Evolutionary conservation across 2,888 invertebrate genomes (phyloP).

Genomic region (Trichogramma dendrolimi): DNA sequence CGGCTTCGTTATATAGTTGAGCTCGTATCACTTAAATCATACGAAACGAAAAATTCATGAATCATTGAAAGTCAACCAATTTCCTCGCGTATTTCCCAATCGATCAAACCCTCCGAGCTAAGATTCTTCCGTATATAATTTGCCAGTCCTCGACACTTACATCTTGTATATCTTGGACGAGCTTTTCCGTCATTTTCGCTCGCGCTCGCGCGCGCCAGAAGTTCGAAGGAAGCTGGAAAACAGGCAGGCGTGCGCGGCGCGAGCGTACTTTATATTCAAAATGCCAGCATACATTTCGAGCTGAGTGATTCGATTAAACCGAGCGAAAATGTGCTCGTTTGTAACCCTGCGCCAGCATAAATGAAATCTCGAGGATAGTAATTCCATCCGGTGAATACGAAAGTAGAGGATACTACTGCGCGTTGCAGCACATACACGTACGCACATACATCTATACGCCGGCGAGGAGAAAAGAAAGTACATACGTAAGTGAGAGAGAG

Average conservation of each 20-base stretch:
- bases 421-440: slow-evolving; percentile 12
- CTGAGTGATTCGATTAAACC: slow-evolving; percentile 49
- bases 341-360: slow-evolving; percentile 45
- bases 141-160: no score
- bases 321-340: slow-evolving; percentile 51
- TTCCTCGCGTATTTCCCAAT: no score
- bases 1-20: no score
- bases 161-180: no score
- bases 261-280: slow-evolving; percentile 39
- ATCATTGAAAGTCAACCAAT: no score
- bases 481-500: slow-evolving; percentile 15
- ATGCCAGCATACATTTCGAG: slow-evolving; percentile 40
- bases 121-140: no score
- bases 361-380: slow-evolving; percentile 52
- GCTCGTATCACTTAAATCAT: no score
- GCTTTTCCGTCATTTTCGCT: no score
- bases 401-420: slow-evolving; percentile 47
- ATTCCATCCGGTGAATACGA: slow-evolving; percentile 51
- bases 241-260: slow-evolving; percentile 34
- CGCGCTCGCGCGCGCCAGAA: no score
- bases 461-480: slow-evolving; percentile 16
- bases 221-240: background rate
- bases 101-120: no score
- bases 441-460: no score
- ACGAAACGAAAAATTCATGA: no score